Evolutionary conservation across 2,113 vertebrate species (phyloP).

Genomic region (Coptodon rendalli): DNA sequence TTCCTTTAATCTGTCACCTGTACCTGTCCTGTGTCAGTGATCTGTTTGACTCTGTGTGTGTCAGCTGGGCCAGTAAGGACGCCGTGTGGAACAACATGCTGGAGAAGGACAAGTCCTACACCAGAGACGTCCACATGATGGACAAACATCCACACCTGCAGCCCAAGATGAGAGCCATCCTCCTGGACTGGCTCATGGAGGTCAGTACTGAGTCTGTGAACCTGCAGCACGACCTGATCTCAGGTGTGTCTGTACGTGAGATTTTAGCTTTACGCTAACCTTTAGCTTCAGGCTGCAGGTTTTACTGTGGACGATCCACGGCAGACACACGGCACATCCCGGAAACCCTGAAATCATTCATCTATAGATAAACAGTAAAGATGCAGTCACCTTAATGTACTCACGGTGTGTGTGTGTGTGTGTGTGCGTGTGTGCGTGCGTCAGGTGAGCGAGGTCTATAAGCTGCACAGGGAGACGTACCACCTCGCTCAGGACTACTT

Average conservation of each 20-base stretch:
- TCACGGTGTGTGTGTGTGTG: background rate
- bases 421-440: background rate
- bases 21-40: background rate
- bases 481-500: slow-evolving; percentile 96
- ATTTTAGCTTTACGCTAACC: background rate
- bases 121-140: slow-evolving; percentile 80
- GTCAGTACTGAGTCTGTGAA: slow-evolving; percentile 59
- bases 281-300: background rate
- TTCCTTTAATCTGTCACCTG: background rate
- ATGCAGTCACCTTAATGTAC: background rate
- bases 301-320: background rate
- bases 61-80: slow-evolving; percentile 91
- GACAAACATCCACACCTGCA: slow-evolving; percentile 89
- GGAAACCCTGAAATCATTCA: background rate
- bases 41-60: background rate
- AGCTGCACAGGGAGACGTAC: slow-evolving; percentile 92
- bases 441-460: slow-evolving; percentile 93
- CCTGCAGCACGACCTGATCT: background rate
- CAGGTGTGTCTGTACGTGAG: background rate
- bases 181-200: slow-evolving; percentile 98
- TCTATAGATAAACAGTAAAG: background rate
- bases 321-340: rapidly evolving
- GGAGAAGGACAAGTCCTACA: slow-evolving; percentile 83
- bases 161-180: slow-evolving; percentile 90
- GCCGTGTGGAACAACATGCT: slow-evolving; percentile 94